These are phyloP conservation scores for Mormyrus iriodes DNA, from an alignment of 2,113 vertebrate genomes.

Conservation along the genomic window DNA sequence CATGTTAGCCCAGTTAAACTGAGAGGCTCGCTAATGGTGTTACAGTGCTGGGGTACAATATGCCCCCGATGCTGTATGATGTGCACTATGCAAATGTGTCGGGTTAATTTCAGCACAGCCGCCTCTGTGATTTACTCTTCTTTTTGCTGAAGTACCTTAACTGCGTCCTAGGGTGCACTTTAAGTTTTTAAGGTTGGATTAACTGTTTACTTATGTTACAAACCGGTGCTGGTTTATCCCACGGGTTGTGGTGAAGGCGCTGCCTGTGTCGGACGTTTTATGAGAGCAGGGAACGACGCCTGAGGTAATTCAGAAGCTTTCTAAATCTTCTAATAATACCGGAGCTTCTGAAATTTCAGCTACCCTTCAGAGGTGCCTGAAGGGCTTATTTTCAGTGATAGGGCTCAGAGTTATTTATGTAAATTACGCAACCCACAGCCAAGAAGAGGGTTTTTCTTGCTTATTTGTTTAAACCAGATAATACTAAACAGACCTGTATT, in stretches of 20 bases:
- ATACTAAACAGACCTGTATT: constrained; percentile 1
- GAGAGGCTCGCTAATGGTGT: background rate
- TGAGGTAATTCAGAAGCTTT: background rate
- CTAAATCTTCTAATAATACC: background rate
- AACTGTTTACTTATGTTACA: constrained; percentile 3
- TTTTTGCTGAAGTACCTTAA: background rate
- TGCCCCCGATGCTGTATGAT: background rate
- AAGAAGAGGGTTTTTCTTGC: background rate
- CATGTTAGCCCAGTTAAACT: background rate
- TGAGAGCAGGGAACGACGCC: background rate
- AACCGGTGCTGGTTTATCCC: background rate
- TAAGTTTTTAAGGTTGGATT: background rate
- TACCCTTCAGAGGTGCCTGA: background rate
- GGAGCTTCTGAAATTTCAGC: background rate
- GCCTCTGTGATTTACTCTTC: background rate
- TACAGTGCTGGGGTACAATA: background rate
- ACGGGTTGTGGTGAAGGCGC: background rate
- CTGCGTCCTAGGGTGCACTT: background rate
- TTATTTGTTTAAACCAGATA: background rate
- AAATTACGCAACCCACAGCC: background rate
- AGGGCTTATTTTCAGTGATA: background rate
- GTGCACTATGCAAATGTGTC: background rate
- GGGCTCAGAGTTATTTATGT: background rate
- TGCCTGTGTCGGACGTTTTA: background rate
- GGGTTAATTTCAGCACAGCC: background rate